Evolutionary conservation across 2,888 invertebrate species (phyloP).

Genomic region (Rhaphigaster nebulosa): DNA sequence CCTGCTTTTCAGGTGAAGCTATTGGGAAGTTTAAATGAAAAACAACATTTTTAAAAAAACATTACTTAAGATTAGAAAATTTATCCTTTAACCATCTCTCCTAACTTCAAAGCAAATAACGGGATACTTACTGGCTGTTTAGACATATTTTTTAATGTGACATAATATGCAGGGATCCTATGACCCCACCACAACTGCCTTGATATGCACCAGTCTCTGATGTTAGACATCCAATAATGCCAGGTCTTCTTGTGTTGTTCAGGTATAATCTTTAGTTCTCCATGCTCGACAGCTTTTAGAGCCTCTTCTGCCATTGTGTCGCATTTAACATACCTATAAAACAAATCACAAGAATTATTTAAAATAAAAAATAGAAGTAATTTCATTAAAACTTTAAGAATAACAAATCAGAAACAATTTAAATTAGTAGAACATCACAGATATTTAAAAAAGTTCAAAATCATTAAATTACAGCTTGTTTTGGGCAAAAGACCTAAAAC

Average conservation of each 20-base stretch:
- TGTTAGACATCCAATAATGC: slow-evolving; percentile 96
- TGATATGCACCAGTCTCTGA: slow-evolving; percentile 99
- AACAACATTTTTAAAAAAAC: no score
- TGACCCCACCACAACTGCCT: slow-evolving; percentile 99
- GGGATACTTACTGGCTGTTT: slow-evolving; percentile 51
- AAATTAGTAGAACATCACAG: no score
- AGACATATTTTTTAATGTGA: slow-evolving; percentile 72
- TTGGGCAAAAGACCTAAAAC: no score
- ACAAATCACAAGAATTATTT: not conserved
- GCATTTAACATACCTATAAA: slow-evolving; percentile 83
- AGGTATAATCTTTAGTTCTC: slow-evolving; percentile 90
- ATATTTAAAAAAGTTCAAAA: no score
- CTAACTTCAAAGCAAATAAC: not conserved
- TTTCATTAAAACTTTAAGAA: no score
- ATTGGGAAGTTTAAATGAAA: no score
- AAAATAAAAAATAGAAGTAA: not conserved
- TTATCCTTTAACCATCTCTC: not conserved
- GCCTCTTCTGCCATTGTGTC: slow-evolving; percentile 91
- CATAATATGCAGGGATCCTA: slow-evolving; percentile 93
- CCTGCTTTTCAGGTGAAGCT: no score
- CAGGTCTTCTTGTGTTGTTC: slow-evolving; percentile 92
- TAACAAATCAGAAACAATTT: no score
- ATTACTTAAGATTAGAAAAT: no score
- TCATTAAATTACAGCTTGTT: not conserved
- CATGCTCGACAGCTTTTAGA: slow-evolving; percentile 81